Evolutionary conservation across 2,797 vertebrate genomes (phyloP), one percentile per base, ranked within the genome.

Genomic region (Tachyglossus aculeatus): DNA sequence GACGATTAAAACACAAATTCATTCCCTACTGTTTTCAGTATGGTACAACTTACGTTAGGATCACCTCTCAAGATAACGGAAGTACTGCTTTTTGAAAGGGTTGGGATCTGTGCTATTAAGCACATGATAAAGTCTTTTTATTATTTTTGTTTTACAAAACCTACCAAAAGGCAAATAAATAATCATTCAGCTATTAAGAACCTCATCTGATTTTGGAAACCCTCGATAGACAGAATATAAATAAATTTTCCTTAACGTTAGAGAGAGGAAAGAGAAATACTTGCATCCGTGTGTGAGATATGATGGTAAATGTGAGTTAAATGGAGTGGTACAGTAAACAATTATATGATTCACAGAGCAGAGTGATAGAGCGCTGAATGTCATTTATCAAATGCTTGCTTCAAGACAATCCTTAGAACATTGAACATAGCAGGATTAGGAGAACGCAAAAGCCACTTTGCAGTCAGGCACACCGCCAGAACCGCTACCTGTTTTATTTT

Each of bases 381-480:
- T 66, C 60, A 74, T 74, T 84, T 79, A 75, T 90, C 87, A 92
- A 77, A 79, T 74, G 71, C n/a, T 67, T 1, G 11, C 78, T 82
- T 81, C 85, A 77, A 83, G 83, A 81, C 80, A 87, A 79, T 64
- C 56, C 65, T 52, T 41, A 45, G 81, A 82, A 80, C 84, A 86
- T 85, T 84, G 80, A 86, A 83, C 84, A 84, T 87, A 88, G 85
- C 80, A 82, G 82, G 87, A 86, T 76, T 70, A 74, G 32, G 16
- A 77, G 69, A 77, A 84, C 88, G 80, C 86, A 71, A 39, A 83
- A 78, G 65, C 60, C 39, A 67, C 59, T 51, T 58, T 60, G 68
- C 66, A 89, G 80, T 78, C 71, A 8, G 1, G 38, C 47, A 32
- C 54, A 71, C 61, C 60, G 71, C 50, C 58, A 76, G 66, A 60